Evolutionary conservation across 2,888 invertebrate species (phyloP), one percentile per base, ranked within the genome.

Genomic region (Athalia circularis): DNA sequence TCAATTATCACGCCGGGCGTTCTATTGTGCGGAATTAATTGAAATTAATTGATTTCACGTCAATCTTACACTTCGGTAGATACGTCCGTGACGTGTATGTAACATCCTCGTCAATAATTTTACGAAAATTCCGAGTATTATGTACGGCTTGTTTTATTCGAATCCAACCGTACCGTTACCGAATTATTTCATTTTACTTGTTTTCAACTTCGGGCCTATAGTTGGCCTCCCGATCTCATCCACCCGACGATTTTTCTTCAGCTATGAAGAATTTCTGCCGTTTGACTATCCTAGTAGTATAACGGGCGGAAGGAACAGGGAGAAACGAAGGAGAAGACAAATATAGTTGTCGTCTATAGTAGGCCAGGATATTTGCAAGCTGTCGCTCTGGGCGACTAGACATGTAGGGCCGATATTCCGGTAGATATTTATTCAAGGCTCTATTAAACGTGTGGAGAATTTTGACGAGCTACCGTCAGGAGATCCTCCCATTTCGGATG

Each of bases 1-100:
- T 47, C 70, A 72, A 72, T 72, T 72, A 43, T 54, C 54, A 59
- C 59, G n/a, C 43, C 15, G 13, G 47, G 45, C 59, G 59, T 6
- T 59, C 59, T 47, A 72, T 72, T 72, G 59, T 72, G 72, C 15
- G 72, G 57, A 72, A 72, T 72, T 72, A 72, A 72, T 72, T 72
- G 72, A 57, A 72, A 72, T 70, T 59, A 72, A 72, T 72, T 59
- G 72, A 72, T 72, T 72, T 72, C 59, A 72, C 59, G 72, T 72
- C 72, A 72, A 72, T 72, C 45, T 72, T 72, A 59, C 72, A 59
- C 72, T 59, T 48, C 72, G 59, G 8, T 57, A 15, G 57, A 47
- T 72, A 72, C 5, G 47, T 72, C 45, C 8, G n/a, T 13, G 29
- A 29, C 29, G 29, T 29, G 29, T 29, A 29, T 29, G 29, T 29